Conservation (phyloP, 2,888 invertebrate species). For the Drosophila nr. perissopoda region DNA sequence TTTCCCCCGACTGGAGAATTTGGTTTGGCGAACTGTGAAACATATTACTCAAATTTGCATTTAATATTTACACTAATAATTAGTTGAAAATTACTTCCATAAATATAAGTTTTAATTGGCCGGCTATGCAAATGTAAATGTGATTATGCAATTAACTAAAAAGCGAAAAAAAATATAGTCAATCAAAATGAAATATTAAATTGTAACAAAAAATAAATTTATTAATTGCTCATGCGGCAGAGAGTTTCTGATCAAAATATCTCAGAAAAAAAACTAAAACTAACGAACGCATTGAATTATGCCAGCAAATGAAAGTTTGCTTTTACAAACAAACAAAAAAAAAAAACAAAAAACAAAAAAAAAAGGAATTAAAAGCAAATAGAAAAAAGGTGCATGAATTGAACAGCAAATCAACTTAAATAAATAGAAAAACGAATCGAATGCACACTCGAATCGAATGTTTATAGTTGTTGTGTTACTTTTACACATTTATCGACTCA, state of each 20-base stretch:
- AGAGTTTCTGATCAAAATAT: neutral
- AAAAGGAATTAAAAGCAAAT: conserved; percentile 32
- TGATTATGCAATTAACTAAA: conserved; percentile 41
- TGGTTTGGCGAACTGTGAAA: neutral
- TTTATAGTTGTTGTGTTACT: conserved; percentile 1
- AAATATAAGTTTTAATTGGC: conserved; percentile 43
- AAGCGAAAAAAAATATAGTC: neutral
- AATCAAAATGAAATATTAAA: conserved; percentile 20
- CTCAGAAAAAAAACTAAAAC: neutral
- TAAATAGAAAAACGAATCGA: conserved; percentile 1
- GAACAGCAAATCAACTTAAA: conserved; percentile 26
- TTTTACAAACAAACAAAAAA: neutral
- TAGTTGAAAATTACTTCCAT: neutral
- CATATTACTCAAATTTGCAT: conserved; percentile 26
- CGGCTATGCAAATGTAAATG: conserved; percentile 39
- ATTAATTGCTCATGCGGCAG: neutral
- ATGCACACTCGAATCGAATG: conserved; percentile 7
- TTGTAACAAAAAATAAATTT: conserved; percentile 15
- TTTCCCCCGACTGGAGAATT: neutral
- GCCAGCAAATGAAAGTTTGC: conserved; percentile 30
- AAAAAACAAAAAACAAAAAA: conserved; percentile 1
- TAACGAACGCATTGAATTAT: conserved; percentile 31
- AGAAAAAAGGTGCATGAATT: conserved; percentile 23
- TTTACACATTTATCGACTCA: conserved; percentile 20
- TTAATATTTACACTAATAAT: conserved; percentile 32